Base-by-base conservation (phyloP, 2,797 vertebrate species). In the Hydrocynus forskahlii region DNA sequence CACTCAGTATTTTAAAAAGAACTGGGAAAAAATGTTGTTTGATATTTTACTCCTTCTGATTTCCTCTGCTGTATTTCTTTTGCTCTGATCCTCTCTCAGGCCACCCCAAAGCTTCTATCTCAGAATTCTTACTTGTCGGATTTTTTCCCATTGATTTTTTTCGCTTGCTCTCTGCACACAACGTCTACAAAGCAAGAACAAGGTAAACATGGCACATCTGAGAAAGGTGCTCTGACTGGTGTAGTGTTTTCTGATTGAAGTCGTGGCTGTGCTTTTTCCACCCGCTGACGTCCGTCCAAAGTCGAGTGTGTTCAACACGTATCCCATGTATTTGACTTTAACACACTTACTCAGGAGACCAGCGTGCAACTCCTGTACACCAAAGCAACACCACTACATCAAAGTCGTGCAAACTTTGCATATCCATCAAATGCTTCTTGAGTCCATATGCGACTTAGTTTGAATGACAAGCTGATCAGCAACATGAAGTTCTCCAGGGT, bases 181-280 rank as follows among this genome's bases (percentile, higher is more conserved):
- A 75, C 83, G 69, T 71, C 84, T 84, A 86, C 84, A 86, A 86
- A 86, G 83, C 57, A 74, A 55, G 71, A 79, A 86, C 80, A 83
- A 78, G 62, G 79, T 38, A 84, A 84, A 82, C 82, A 82, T 70
- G 74, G 79, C 70, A 84, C 60, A 85, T 84, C 83, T 83, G 64
- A 86, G 48, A 54, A 77, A 81, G 75, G 69, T 76, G 45, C 81
- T 67, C 63, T 57, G 71, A 74, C 71, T 59, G 78, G 70, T 75
- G 81, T 55, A 80, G 76, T 73, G 50, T 79, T 81, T 75, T 71
- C 63, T 59, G 48, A 85, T 83, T 87, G 69, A 86, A 70, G 76
- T 85, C 50, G 23, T 55, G 50, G 77, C 82, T 80, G 45, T 66
- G 82, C 74, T 83, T 75, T 87, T 84, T 76, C 79, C 76, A 73